These are phyloP conservation scores for Drosophila pandora DNA, from an alignment of 1,140 invertebrate genomes.

Conservation along the genomic window DNA sequence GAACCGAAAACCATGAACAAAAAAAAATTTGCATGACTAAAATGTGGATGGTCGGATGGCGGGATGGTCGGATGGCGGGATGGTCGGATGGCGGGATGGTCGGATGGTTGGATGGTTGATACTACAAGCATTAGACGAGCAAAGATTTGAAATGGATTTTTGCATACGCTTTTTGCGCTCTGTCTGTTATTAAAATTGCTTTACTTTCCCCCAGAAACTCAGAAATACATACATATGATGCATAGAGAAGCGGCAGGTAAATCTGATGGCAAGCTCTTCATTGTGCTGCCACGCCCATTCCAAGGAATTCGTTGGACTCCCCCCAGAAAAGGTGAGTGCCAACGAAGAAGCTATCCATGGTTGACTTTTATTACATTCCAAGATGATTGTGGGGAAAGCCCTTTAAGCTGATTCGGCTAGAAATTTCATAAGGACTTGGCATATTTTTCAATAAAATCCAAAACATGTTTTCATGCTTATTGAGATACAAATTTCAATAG, in stretches of 20 bases:
- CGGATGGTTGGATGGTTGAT: conserved; percentile 7
- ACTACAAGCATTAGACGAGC: conserved; percentile 60
- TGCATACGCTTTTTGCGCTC: conserved; percentile 62
- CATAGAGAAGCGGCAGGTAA: conserved; percentile 8
- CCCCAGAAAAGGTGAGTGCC: conserved; percentile 28
- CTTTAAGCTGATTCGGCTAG: conserved; percentile 23
- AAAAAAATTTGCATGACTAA: conserved; percentile 67
- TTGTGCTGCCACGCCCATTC: conserved; percentile 12
- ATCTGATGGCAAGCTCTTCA: conserved; percentile 41
- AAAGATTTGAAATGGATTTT: conserved; percentile 72
- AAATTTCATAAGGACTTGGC: conserved; percentile 1
- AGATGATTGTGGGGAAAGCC: conserved; percentile 15
- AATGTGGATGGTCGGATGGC: conserved; percentile 33
- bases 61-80: conserved; percentile 12
- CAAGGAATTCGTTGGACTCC: conserved; percentile 9
- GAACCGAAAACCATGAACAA: conserved; percentile 4
- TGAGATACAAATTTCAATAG: no score
- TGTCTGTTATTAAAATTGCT: conserved; percentile 75
- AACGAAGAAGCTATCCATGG: conserved; percentile 26
- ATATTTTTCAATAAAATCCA: conserved; percentile 1
- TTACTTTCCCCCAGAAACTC: conserved; percentile 10
- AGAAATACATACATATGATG: not conserved
- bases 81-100: conserved; percentile 23
- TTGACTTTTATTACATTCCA: conserved; percentile 48
- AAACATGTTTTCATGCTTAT: no score